Percentiles rank a stretch among this genome's conserved stretches.
These are phyloP conservation scores for Drosophila seguyi DNA, from an alignment of 1,140 invertebrate genomes.

Conservation along the genomic window DNA sequence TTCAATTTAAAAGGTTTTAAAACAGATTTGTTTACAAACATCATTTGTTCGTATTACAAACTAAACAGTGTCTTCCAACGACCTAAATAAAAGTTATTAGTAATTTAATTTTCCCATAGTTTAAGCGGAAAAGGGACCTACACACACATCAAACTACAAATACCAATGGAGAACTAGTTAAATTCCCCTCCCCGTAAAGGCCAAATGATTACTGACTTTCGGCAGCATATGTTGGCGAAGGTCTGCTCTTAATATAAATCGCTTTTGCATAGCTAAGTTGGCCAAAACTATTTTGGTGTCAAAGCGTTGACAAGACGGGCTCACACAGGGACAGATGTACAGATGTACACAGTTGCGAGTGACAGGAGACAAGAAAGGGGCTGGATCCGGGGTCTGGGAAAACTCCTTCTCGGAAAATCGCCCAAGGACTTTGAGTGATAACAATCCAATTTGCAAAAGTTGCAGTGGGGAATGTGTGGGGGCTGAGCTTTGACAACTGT, in stretches of 20 bases:
- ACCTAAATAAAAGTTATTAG: too few species aligned
- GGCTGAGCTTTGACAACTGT: constrained; percentile 11
- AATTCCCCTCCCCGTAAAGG: not conserved
- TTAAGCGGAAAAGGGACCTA: not conserved
- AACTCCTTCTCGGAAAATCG: constrained; percentile 30
- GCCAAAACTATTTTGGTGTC: constrained; percentile 65
- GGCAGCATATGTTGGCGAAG: constrained; percentile 36
- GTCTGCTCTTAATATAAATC: constrained; percentile 51
- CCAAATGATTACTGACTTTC: not conserved
- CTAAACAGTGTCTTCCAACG: not conserved
- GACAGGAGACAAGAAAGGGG: constrained; percentile 75
- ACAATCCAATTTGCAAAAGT: constrained; percentile 66
- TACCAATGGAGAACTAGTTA: constrained; percentile 1
- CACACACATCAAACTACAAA: not conserved
- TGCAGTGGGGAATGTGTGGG: not conserved
- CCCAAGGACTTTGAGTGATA: constrained; percentile 58
- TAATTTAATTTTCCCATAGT: not conserved
- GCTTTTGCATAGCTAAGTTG: constrained; percentile 55
- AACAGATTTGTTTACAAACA: too few species aligned
- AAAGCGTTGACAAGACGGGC: constrained; percentile 48
- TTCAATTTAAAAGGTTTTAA: not conserved
- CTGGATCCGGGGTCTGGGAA: constrained; percentile 41
- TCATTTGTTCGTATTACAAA: not conserved
- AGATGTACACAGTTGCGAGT: constrained; percentile 53
- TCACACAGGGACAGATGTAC: constrained; percentile 16